Conservation (phyloP, 64 coral and sea anemone species). For the Dendrophyllia cribrosa region DNA sequence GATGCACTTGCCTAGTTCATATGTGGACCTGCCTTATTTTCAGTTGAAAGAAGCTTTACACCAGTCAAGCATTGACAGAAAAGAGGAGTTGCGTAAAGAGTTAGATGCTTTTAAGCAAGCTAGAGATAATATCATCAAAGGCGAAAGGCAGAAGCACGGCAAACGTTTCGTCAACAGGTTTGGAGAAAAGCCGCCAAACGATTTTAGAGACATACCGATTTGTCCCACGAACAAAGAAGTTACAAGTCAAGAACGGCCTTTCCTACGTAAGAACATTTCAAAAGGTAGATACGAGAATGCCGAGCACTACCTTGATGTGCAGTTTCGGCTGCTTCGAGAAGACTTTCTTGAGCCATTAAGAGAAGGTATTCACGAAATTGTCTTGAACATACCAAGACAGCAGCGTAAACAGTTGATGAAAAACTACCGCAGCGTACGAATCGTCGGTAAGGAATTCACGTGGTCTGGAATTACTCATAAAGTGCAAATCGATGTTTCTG, state of each 20-base stretch:
- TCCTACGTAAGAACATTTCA: slow-evolving; percentile 67
- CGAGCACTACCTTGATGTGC: slow-evolving; percentile 85
- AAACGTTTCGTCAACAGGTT: slow-evolving; percentile 26
- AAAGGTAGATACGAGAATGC: slow-evolving; percentile 65
- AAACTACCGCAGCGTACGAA: slow-evolving; percentile 46
- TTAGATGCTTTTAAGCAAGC: slow-evolving; percentile 53
- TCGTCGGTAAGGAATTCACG: slow-evolving; percentile 55
- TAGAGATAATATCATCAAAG: slow-evolving; percentile 70
- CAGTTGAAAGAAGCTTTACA: slow-evolving; percentile 50
- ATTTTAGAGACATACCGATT: slow-evolving; percentile 76
- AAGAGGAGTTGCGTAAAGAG: slow-evolving; percentile 13
- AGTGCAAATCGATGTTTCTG: slow-evolving; percentile 66
- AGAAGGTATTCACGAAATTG: slow-evolving; percentile 76
- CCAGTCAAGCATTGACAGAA: slow-evolving; percentile 5
- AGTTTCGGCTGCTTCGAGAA: slow-evolving; percentile 82
- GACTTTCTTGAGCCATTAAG: slow-evolving; percentile 79
- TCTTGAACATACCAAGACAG: slow-evolving; percentile 22
- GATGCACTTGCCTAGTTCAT: slow-evolving; percentile 69
- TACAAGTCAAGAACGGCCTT: slow-evolving; percentile 51
- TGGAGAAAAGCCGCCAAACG: slow-evolving; percentile 62
- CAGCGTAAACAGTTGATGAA: slow-evolving; percentile 75
- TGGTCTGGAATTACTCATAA: slow-evolving; percentile 57
- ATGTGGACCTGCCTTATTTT: slow-evolving; percentile 68
- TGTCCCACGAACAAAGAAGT: slow-evolving; percentile 76
- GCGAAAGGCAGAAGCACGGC: slow-evolving; percentile 6